Evolutionary conservation across 2,888 invertebrate genomes (phyloP).

Genomic region (Myathropa florea): DNA sequence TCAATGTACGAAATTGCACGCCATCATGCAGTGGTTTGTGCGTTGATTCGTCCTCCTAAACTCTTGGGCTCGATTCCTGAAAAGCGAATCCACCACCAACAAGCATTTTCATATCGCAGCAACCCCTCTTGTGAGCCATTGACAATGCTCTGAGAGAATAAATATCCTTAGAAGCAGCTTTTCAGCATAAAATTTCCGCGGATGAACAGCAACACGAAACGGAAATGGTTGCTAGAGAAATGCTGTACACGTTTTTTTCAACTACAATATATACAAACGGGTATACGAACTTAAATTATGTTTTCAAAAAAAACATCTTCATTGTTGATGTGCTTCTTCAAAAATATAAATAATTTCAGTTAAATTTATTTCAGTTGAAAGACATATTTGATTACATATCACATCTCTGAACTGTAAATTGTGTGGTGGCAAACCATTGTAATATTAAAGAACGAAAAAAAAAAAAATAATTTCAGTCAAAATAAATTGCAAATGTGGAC

Average conservation of each 20-base stretch:
- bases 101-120: background rate
- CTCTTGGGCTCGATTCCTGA: background rate
- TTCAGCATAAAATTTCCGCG: background rate
- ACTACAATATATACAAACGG: background rate
- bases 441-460: background rate
- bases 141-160: background rate
- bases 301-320: background rate
- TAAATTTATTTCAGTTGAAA: background rate
- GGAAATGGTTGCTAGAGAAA: background rate
- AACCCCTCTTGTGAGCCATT: background rate
- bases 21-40: background rate
- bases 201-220: background rate
- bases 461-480: too few species aligned
- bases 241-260: background rate
- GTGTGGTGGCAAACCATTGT: too few species aligned
- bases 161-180: background rate
- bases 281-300: background rate
- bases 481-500: too few species aligned
- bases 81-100: background rate
- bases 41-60: background rate
- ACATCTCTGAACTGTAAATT: too few species aligned
- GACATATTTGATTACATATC: too few species aligned
- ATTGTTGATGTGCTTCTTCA: background rate
- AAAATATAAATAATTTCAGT: background rate
- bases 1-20: background rate